These are phyloP conservation scores for Steatornis caripensis DNA, from an alignment of 2,113 vertebrate species.

Conservation along the genomic window DNA sequence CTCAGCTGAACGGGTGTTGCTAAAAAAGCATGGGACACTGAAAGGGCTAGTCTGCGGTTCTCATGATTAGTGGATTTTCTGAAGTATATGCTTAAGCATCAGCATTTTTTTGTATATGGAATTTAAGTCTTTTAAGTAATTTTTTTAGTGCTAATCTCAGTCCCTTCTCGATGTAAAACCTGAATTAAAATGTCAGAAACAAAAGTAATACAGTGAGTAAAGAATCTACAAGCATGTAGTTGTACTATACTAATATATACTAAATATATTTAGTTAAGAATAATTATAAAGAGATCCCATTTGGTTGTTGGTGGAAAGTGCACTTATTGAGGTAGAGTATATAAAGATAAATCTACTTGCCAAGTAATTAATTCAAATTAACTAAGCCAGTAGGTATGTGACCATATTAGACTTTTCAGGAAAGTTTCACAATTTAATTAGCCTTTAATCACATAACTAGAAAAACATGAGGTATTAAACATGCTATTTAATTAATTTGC, in stretches of 20 bases:
- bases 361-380: slow-evolving; percentile 70
- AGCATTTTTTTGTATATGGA: background rate
- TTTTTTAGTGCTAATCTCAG: background rate
- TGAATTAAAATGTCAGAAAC: background rate
- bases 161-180: background rate
- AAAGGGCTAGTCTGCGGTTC: background rate
- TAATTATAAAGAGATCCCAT: slow-evolving; percentile 31
- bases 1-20: too few relatives aligned
- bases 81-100: background rate
- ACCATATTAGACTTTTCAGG: slow-evolving; percentile 57
- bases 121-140: background rate
- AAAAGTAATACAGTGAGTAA: background rate
- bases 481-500: slow-evolving; percentile 57
- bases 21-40: background rate
- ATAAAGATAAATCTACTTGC: slow-evolving; percentile 68
- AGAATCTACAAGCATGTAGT: background rate
- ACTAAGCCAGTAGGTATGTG: slow-evolving; percentile 48
- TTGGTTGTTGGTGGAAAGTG: slow-evolving; percentile 33
- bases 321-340: slow-evolving; percentile 63
- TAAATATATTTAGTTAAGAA: slow-evolving; percentile 60
- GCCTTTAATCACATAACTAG: slow-evolving; percentile 46
- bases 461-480: slow-evolving; percentile 62
- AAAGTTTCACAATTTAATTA: slow-evolving; percentile 65
- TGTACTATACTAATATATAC: background rate
- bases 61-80: background rate